Percentiles rank a stretch among this genome's conserved stretches.
phyloP scores from a whole-genome alignment of 2,888 invertebrate species.

The Cerceris ruficornis region DNA sequence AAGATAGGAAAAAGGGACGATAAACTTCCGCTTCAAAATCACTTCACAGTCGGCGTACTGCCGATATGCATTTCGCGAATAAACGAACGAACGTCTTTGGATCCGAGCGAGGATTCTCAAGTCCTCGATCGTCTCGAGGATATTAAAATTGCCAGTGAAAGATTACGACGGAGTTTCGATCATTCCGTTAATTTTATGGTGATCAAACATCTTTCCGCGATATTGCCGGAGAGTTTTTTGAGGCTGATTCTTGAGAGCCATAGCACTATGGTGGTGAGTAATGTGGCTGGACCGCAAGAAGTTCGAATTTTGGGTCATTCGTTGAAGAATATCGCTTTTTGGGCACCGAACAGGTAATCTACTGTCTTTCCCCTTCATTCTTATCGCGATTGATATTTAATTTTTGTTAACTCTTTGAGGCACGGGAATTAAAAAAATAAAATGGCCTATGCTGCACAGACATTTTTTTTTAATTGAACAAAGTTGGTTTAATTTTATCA shows the following conservation, averaged over 20 bases:
- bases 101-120: constrained; percentile 41
- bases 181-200: constrained; percentile 83
- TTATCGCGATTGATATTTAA: neutral
- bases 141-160: constrained; percentile 76
- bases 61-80: constrained; percentile 80
- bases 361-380: neutral
- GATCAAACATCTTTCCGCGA: constrained; percentile 80
- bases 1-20: constrained; percentile 67
- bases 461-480: too few species aligned
- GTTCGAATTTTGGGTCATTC: constrained; percentile 80
- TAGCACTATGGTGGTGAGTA: constrained; percentile 83
- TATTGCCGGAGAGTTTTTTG: constrained; percentile 81
- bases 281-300: constrained; percentile 82
- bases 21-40: constrained; percentile 79
- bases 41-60: constrained; percentile 83
- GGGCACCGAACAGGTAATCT: constrained; percentile 83
- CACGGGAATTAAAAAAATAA: too few species aligned
- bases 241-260: constrained; percentile 81
- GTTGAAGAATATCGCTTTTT: constrained; percentile 82
- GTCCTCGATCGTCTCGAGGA: constrained; percentile 72
- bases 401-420: neutral
- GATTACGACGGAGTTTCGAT: constrained; percentile 80
- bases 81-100: constrained; percentile 39
- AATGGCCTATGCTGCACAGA: too few species aligned
- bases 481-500: too few species aligned